Base-by-base conservation (phyloP, 2,113 vertebrate species). In the Candoia aspera region DNA sequence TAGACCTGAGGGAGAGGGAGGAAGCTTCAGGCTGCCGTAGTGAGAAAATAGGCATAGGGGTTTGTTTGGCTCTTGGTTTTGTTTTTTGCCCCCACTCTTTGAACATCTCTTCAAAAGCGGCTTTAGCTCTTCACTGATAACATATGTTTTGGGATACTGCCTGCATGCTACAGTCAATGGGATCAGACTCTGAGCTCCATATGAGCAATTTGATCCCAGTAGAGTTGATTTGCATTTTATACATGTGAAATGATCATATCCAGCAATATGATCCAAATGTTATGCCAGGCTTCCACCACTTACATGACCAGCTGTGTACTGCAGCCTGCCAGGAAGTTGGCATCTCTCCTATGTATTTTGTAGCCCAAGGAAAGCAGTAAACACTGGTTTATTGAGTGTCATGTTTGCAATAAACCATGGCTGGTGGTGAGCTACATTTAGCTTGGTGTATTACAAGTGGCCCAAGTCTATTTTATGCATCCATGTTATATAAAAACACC, bases 31-130 rank as follows among this genome's bases (percentile, higher is more conserved):
- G 92, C 46, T 84, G 62, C 95, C 88, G 33, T 33, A 6, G 37
- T 24, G 54, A 58, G 13, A 58, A 46, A 53, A 46, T 33, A 37
- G 15, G 23, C n/a, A 55, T 91, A 19, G 33, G 33, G 9, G 57
- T 83, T 92, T 87, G 91, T 55, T 88, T 23, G 84, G 37, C 13
- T 87, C 90, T 23, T 64, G 42, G 93, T 58, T 8, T 55, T 91
- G 90, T 46, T 92, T 90, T 84, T 88, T 84, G 84, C 94, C 96
- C 42, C 95, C 91, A 84, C 53, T 95, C 53, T 84, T 95, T 93
- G 96, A 94, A 94, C 93, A 94, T 60, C 46, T 94, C 93, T 94
- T 93, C 92, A 95, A 94, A 96, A 90, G 23, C 58, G 58, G 85
- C 85, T 64, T 95, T 93, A 91, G 62, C 94, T 79, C 73, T 93